These are phyloP conservation scores for Montipora capitata DNA, from an alignment of 92 coral and sea anemone species.

Conservation along the genomic window DNA sequence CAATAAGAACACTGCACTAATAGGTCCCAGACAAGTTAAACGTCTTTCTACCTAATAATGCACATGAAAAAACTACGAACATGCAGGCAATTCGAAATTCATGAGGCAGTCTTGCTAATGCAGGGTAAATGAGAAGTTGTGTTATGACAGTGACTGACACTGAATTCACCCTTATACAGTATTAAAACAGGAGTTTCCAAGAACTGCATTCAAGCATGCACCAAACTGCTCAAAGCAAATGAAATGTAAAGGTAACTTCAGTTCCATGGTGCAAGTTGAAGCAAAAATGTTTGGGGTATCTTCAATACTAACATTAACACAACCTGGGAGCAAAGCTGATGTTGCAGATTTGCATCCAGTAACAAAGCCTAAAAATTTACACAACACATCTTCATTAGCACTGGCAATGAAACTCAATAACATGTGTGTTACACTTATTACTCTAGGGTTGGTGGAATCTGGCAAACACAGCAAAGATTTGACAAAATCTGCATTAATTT, in stretches of 20 bases:
- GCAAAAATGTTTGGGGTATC: conserved; percentile 44
- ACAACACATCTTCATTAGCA: background rate
- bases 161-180: background rate
- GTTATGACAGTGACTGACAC: background rate
- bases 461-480: conserved; percentile 31
- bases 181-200: conserved; percentile 10
- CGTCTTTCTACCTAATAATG: too few relatives aligned
- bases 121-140: background rate
- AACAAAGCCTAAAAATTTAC: conserved; percentile 46
- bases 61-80: too few relatives aligned
- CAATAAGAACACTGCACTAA: too few relatives aligned
- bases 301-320: conserved; percentile 37
- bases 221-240: conserved; percentile 14
- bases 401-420: too few relatives aligned
- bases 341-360: conserved; percentile 60
- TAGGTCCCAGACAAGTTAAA: too few relatives aligned
- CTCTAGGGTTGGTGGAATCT: too few relatives aligned
- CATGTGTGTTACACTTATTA: too few relatives aligned
- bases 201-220: conserved; percentile 34
- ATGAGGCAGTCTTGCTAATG: background rate
- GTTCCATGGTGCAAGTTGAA: conserved; percentile 47
- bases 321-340: conserved; percentile 56
- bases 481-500: conserved; percentile 25
- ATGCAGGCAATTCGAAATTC: too few relatives aligned
- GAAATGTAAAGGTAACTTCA: conserved; percentile 25